A percentile compares a stretch with the other conserved stretches of the same genome.
Conservation (phyloP, 2,113 vertebrate genomes). For the Electrona antarctica region DNA sequence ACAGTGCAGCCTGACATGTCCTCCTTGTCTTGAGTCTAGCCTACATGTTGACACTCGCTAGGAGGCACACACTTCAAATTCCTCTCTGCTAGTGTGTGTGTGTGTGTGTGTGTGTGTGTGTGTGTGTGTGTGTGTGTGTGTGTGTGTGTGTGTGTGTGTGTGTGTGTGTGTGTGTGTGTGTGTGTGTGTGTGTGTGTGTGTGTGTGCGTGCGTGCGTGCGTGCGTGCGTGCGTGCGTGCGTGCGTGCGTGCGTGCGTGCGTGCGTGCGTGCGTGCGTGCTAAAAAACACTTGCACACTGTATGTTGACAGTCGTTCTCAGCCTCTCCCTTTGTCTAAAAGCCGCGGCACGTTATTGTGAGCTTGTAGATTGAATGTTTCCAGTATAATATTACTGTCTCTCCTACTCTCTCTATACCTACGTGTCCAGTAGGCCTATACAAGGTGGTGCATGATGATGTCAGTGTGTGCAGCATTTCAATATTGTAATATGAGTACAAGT, state of each 20-base stretch:
- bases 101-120: neutral
- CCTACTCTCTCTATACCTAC: too few relatives aligned
- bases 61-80: slow-evolving; percentile 4
- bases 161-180: neutral
- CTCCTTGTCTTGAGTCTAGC: neutral
- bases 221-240: too few relatives aligned
- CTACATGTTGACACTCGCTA: slow-evolving; percentile 23
- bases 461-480: too few relatives aligned
- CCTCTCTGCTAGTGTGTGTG: slow-evolving; percentile 1
- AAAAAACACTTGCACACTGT: neutral
- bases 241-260: neutral
- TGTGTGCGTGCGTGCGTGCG: neutral
- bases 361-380: too few relatives aligned
- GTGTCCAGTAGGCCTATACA: too few relatives aligned
- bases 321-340: too few relatives aligned
- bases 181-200: neutral
- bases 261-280: neutral
- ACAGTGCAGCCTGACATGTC: neutral
- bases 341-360: too few relatives aligned
- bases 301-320: too few relatives aligned
- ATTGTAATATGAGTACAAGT: too few relatives aligned
- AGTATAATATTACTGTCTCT: too few relatives aligned
- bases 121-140: neutral
- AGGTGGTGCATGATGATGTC: too few relatives aligned
- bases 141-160: neutral